phyloP scores from a whole-genome alignment of 2,797 vertebrate species.

The Saxicola maurus region DNA sequence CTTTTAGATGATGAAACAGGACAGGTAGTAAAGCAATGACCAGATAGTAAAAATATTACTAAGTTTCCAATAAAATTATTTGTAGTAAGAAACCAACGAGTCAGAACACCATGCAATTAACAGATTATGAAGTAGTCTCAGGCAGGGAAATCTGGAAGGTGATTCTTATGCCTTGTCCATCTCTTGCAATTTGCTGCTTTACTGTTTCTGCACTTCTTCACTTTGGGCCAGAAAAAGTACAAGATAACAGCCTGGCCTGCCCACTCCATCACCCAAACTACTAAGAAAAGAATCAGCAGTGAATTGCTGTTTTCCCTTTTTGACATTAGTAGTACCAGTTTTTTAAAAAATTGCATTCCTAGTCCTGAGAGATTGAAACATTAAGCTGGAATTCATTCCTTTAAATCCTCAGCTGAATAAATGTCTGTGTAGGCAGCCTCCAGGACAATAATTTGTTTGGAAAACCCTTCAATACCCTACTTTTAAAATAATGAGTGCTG shows the following conservation, averaged over 20 bases:
- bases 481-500: not conserved
- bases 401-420: not conserved
- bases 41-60: constrained; percentile 75
- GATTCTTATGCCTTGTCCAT: not conserved
- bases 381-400: not conserved
- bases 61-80: constrained; percentile 58
- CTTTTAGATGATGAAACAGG: constrained; percentile 76
- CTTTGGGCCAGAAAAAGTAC: not conserved
- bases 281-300: not conserved
- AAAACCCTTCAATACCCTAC: not conserved
- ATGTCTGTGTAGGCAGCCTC: not conserved
- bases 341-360: not conserved
- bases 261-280: not conserved
- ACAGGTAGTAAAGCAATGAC: constrained; percentile 68
- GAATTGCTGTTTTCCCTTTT: not conserved
- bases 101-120: not conserved
- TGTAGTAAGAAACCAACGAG: not conserved
- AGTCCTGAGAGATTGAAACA: not conserved
- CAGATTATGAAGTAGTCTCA: not conserved
- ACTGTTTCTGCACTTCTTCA: not conserved
- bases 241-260: not conserved
- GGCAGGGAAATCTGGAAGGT: not conserved
- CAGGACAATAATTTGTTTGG: not conserved
- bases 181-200: not conserved
- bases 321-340: not conserved